A percentile compares a stretch with the other conserved stretches of the same genome.
Evolutionary conservation across 1,140 invertebrate genomes (phyloP).

Genomic region (Aphis gossypii): DNA sequence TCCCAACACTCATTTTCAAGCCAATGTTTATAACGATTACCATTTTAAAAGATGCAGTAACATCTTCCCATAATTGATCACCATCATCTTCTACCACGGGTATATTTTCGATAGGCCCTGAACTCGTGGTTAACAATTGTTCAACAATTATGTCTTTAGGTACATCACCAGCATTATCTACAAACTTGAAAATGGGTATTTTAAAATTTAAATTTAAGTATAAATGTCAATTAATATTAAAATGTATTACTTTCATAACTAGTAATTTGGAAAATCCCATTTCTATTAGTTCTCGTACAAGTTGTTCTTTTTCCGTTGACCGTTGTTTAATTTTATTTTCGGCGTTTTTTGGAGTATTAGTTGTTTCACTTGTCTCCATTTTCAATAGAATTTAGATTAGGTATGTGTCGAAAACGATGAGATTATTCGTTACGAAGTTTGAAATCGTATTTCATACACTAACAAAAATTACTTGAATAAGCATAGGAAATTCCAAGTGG

Average conservation of each 20-base stretch:
- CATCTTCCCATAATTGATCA: constrained; percentile 40
- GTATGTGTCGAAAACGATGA: not conserved
- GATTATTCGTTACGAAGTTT: too few relatives aligned
- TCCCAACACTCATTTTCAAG: constrained; percentile 33
- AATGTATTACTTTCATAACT: not conserved
- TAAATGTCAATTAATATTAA: not conserved
- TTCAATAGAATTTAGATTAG: not conserved
- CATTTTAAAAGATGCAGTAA: constrained; percentile 2
- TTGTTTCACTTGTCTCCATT: not conserved
- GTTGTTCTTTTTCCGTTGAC: not conserved
- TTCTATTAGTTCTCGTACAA: constrained; percentile 6
- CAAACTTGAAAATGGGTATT: not conserved
- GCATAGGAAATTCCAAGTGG: too few relatives aligned
- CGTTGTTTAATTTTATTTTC: not conserved
- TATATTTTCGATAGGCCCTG: not conserved
- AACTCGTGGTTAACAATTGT: not conserved
- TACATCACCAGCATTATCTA: constrained; percentile 2
- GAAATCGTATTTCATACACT: too few relatives aligned
- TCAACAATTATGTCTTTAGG: constrained; percentile 27
- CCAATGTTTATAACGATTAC: constrained; percentile 38
- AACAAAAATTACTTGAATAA: too few relatives aligned
- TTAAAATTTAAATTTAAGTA: not conserved
- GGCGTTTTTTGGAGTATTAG: not conserved
- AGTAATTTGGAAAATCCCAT: constrained; percentile 18
- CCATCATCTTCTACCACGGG: constrained; percentile 27